Percentiles rank a stretch among this genome's conserved stretches.
phyloP scores from a whole-genome alignment of 2,888 invertebrate genomes.

The Bruchidius siliquastri region DNA sequence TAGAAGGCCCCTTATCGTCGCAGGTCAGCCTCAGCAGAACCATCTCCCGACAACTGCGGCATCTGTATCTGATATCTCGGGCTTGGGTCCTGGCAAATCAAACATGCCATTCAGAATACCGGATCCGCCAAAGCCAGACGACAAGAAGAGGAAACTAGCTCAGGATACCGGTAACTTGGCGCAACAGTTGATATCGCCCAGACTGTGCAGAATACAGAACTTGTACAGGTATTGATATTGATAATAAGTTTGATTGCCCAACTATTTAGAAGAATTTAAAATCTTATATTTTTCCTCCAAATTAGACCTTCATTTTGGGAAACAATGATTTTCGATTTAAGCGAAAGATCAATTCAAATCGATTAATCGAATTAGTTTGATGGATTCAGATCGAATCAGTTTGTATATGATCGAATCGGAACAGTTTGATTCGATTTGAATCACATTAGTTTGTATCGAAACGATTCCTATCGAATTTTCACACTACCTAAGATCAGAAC shows the following conservation, averaged over 20 bases:
- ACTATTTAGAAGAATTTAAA: too few relatives aligned
- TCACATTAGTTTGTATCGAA: too few relatives aligned
- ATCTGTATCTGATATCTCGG: constrained; percentile 17
- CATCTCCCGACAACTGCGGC: constrained; percentile 7
- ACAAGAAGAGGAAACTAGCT: constrained; percentile 40
- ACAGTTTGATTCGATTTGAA: too few relatives aligned
- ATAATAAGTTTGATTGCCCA: background rate
- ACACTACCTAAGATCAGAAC: too few relatives aligned
- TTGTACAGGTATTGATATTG: constrained; percentile 38
- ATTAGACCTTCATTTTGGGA: too few relatives aligned
- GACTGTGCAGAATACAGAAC: constrained; percentile 45
- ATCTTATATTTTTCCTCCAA: too few relatives aligned
- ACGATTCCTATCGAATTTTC: too few relatives aligned
- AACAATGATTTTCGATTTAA: too few relatives aligned
- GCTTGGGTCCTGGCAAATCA: constrained; percentile 20
- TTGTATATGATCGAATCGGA: too few relatives aligned
- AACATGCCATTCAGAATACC: constrained; percentile 36
- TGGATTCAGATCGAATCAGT: too few relatives aligned
- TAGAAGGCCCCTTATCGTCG: constrained; percentile 33
- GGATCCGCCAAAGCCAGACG: constrained; percentile 44
- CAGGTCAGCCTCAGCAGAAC: constrained; percentile 8
- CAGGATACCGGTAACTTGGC: constrained; percentile 40
- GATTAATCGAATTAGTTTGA: too few relatives aligned
- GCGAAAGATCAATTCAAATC: too few relatives aligned
- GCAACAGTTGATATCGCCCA: constrained; percentile 43